Conservation (phyloP, 1,140 invertebrate genomes). For the Berghia stephanieae region DNA sequence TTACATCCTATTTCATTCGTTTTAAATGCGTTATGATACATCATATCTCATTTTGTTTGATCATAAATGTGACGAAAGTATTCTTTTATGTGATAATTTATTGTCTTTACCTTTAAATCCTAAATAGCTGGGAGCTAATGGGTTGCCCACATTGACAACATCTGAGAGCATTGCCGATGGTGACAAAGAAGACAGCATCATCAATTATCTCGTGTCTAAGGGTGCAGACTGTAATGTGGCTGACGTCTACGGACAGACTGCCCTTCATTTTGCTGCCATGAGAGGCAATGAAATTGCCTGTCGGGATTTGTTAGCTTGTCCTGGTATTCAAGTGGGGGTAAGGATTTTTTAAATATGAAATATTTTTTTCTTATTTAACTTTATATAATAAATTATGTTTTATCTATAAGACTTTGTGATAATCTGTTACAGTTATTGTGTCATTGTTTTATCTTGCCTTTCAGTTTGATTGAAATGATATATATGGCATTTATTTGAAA, state of each 20-base stretch:
- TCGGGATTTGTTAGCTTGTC: slow-evolving; percentile 60
- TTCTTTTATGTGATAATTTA: no score
- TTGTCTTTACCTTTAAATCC: no score
- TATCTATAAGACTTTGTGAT: neutral
- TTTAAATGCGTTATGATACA: no score
- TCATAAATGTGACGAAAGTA: no score
- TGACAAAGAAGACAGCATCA: slow-evolving; percentile 46
- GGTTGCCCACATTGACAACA: neutral
- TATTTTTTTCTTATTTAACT: neutral
- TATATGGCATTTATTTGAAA: neutral
- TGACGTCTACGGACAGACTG: slow-evolving; percentile 67
- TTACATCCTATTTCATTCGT: no score
- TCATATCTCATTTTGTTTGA: no score
- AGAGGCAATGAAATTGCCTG: slow-evolving; percentile 67
- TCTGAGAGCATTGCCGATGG: slow-evolving; percentile 16
- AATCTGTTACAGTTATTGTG: slow-evolving; percentile 8
- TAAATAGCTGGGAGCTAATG: slow-evolving; percentile 30
- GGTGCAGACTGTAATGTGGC: slow-evolving; percentile 66
- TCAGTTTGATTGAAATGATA: neutral
- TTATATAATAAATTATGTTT: neutral
- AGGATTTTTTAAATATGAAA: neutral
- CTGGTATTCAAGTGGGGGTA: slow-evolving; percentile 39
- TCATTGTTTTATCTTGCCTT: neutral
- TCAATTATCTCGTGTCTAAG: slow-evolving; percentile 62
- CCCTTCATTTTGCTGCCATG: slow-evolving; percentile 69